Evolutionary conservation across 92 coral and sea anemone genomes (phyloP), one percentile per base, ranked within the genome.

Genomic region (Bergia sp.): DNA sequence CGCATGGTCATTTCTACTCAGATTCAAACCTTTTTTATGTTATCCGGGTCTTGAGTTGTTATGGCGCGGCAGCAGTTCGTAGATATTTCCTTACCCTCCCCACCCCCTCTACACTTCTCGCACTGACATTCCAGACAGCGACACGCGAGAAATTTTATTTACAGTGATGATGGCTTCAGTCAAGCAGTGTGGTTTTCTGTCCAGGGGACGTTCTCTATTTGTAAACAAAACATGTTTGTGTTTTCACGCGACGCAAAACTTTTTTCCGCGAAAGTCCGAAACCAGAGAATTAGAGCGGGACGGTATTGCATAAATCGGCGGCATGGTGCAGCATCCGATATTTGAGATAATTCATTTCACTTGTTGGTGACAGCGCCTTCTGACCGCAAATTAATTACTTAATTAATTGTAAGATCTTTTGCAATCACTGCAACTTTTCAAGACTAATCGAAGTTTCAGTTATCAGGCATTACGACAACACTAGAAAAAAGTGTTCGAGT

Each of bases 341-440:
- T 57, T 80, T 4, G 87, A 67, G 87, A 83, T 83, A 41, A 55
- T 83, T n/a, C 69, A 76, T 83, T 71, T 9, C 76, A 40, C 39
- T 20, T 45, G 40, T 37, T 57, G 67, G 76, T 83, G 58, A 83
- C 76, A 83, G 45, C n/a, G 49, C 74, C 67, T 84, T 65, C 58
- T 72, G 87, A 71, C 87, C 87, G 67, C 87, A 84, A 84, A 84
- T 71, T 84, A 72, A 84, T 84, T 71, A 84, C 77, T 80, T 80
- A 37, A 80, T 80, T 80, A 44, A 71, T 84, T 84, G 44, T 15
- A 71, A 71, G 66, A 41, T 84, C 73, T 57, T 65, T 65, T 61
- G 73, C 37, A 82, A 81, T 81, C 82, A 47, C 66, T 47, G 38
- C 78, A 84, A 73, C 69, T 84, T 69, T 57, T 84, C 67, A 47